phyloP scores from a whole-genome alignment of 2,888 invertebrate species.

The Thalpophila matura region DNA sequence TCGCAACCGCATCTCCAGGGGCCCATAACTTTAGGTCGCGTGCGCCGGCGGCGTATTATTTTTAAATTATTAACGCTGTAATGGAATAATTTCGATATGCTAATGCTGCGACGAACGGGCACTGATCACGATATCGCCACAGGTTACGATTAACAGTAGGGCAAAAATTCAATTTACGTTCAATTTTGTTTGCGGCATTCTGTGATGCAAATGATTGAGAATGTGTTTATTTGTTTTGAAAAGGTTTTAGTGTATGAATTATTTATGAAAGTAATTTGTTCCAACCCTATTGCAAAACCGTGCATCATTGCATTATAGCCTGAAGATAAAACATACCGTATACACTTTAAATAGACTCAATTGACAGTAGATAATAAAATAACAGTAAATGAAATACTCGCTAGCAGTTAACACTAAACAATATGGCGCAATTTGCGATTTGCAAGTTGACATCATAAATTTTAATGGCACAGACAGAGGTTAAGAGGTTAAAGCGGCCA shows the following conservation, averaged over 20 bases:
- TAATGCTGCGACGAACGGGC: constrained; percentile 83
- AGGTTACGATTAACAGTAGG: constrained; percentile 66
- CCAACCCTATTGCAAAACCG: background rate
- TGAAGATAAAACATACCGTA: constrained; percentile 3
- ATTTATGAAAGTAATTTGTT: constrained; percentile 45
- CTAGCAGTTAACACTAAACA: constrained; percentile 23
- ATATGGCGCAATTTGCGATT: constrained; percentile 37
- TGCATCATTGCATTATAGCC: constrained; percentile 20
- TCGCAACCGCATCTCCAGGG: constrained; percentile 81
- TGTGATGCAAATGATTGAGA: constrained; percentile 56
- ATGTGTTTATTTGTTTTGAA: constrained; percentile 48
- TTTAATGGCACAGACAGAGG: constrained; percentile 53
- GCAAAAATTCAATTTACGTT: constrained; percentile 55
- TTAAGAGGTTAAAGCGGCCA: constrained; percentile 32
- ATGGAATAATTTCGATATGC: constrained; percentile 89
- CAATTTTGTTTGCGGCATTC: constrained; percentile 40
- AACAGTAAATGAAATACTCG: constrained; percentile 18
- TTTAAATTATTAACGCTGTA: constrained; percentile 89
- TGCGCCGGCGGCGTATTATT: constrained; percentile 84
- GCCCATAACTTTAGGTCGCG: constrained; percentile 85
- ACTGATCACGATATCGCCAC: constrained; percentile 79
- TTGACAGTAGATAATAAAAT: constrained; percentile 31
- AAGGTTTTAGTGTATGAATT: constrained; percentile 51
- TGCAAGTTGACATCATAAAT: constrained; percentile 52
- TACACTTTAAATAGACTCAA: constrained; percentile 3